These are phyloP conservation scores for Coenobita brevimanus DNA, from an alignment of 1,140 invertebrate genomes.

Conservation along the genomic window DNA sequence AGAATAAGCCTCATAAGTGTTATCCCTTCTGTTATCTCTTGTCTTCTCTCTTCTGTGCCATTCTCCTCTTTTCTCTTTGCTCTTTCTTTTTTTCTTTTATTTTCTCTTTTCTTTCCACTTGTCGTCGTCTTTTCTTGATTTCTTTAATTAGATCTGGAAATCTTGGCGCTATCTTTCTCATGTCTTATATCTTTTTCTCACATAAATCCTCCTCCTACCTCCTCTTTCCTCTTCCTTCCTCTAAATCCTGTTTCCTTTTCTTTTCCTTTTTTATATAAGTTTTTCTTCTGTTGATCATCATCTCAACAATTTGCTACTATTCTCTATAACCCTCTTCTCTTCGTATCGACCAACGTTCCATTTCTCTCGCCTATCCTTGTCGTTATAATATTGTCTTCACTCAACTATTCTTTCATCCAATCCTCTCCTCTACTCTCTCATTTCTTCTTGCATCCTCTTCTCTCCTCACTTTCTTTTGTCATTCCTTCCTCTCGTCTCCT, in stretches of 20 bases:
- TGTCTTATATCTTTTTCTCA: background rate
- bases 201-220: background rate
- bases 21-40: background rate
- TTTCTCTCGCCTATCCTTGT: no score
- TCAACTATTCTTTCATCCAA: no score
- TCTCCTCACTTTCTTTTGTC: no score
- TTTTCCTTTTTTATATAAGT: background rate
- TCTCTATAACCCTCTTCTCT: no score
- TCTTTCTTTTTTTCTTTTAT: background rate
- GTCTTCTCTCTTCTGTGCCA: background rate
- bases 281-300: no score
- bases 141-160: background rate
- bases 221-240: background rate
- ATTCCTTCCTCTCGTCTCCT: no score
- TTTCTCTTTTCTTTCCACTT: background rate
- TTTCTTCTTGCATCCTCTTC: no score
- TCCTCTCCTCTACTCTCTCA: no score
- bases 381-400: no score
- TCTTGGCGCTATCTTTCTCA: background rate
- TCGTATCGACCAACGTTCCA: no score
- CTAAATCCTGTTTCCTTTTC: background rate
- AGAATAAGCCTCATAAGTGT: background rate
- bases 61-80: background rate
- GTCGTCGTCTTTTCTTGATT: background rate
- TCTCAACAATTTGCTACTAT: no score